Evolutionary conservation across 2,797 vertebrate species (phyloP), one percentile per base, ranked within the genome.

Genomic region (Synaphobranchus kaupii): DNA sequence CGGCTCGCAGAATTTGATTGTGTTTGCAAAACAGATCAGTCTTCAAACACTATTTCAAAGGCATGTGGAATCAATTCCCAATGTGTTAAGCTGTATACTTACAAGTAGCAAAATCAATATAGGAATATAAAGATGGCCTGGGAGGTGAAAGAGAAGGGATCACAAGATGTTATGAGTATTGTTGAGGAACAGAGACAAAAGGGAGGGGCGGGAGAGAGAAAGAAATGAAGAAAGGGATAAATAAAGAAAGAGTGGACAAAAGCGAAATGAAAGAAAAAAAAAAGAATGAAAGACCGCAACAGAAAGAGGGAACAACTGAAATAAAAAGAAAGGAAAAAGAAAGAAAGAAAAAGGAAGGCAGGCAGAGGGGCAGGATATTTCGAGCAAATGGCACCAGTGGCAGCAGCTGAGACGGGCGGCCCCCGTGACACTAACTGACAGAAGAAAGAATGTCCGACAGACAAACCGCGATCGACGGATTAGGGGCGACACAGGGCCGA

Each of bases 401-500:
- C 73, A 78, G 71, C 68, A 84, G 68, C 85, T 80, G 85, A 86
- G 83, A 50, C 54, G 56, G 44, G 47, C 56, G 39, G 85, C 82
- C 85, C 54, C 68, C 10, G 81, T 89, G 85, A 87, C 82, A 66
- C 73, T 34, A 58, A 87, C 68, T 82, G 82, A 84, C 85, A 86
- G 85, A 85, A 89, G 85, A 89, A 89, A 88, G 84, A 86, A 83
- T 88, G 83, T 86, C 85, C 39, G 34, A 58, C 85, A 86, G 92
- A 92, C 88, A 91, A 94, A 92, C 93, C 91, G 93, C 94, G 94
- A 94, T 94, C 92, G 63, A 52, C 47, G 86, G 88, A 89, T 89
- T 89, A 89, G 47, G 85, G 82, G 47, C 83, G 82, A 47, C 73
- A 78, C 73, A n/a, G 82, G 85, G 85, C 85, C 66, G 85, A 81